Percentiles rank a stretch among this genome's conserved stretches.
phyloP scores from a whole-genome alignment of 2,113 vertebrate genomes.

The Neotoma lepida region DNA sequence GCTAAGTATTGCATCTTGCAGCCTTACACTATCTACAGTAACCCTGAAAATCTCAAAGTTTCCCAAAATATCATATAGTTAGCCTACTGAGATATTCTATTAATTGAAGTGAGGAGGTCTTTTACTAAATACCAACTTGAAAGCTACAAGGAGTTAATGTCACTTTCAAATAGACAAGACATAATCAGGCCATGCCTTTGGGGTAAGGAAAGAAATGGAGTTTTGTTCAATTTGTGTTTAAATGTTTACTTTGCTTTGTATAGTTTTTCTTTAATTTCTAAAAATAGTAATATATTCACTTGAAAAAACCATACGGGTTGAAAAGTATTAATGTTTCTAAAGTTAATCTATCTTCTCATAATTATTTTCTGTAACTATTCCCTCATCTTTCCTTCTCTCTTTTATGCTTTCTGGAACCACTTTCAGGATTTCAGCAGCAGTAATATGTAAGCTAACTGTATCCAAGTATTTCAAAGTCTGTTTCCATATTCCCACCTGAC shows the following conservation, averaged over 20 bases:
- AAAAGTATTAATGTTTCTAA: slow-evolving; percentile 62
- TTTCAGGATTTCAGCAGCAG: slow-evolving; percentile 64
- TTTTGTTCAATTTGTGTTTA: slow-evolving; percentile 53
- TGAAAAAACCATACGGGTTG: slow-evolving; percentile 43
- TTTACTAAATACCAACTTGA: slow-evolving; percentile 40
- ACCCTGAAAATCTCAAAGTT: neutral
- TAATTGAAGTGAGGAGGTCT: neutral
- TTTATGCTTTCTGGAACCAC: slow-evolving; percentile 59
- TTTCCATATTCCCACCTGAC: slow-evolving; percentile 62
- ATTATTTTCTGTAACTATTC: slow-evolving; percentile 61
- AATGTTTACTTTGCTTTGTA: neutral
- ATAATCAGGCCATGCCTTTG: slow-evolving; percentile 29
- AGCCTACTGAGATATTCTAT: neutral
- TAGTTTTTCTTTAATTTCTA: slow-evolving; percentile 34
- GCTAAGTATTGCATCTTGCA: neutral
- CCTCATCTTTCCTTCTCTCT: slow-evolving; percentile 51
- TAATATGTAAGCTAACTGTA: slow-evolving; percentile 56
- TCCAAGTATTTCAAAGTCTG: slow-evolving; percentile 53
- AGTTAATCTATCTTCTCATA: slow-evolving; percentile 59
- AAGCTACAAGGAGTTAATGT: slow-evolving; percentile 19
- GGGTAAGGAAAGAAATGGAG: neutral
- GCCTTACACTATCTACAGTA: neutral
- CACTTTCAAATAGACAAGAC: slow-evolving; percentile 28
- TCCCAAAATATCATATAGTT: slow-evolving; percentile 24
- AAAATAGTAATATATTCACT: slow-evolving; percentile 40